phyloP scores from a whole-genome alignment of 2,888 invertebrate species.

The Tenthredo notha region DNA sequence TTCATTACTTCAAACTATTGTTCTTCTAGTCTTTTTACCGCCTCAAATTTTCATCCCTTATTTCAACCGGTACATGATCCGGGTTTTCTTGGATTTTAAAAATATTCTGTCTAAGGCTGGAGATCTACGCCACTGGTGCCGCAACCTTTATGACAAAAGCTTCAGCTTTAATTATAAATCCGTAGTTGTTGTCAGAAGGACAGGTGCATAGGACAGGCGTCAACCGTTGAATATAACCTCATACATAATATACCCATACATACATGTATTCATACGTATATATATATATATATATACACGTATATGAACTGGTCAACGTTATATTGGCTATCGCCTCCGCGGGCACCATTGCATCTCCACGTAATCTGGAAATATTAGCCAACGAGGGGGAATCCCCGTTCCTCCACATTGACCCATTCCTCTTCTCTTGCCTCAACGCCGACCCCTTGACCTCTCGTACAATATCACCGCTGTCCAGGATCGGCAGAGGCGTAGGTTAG shows the following conservation, averaged over 20 bases:
- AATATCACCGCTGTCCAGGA: constrained; percentile 33
- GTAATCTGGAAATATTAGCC: constrained; percentile 71
- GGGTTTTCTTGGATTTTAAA: neutral
- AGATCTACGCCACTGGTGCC: neutral
- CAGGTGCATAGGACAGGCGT: constrained; percentile 14
- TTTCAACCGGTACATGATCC: neutral
- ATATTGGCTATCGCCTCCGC: constrained; percentile 68
- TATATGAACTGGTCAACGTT: constrained; percentile 61
- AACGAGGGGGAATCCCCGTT: constrained; percentile 35
- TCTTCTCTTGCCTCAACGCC: constrained; percentile 1
- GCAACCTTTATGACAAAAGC: constrained; percentile 26
- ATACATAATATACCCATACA: neutral
- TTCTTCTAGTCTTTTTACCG: neutral
- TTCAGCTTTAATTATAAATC: constrained; percentile 36
- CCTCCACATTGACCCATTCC: constrained; percentile 15
- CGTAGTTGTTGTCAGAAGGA: neutral
- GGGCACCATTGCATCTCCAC: constrained; percentile 59
- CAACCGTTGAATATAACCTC: constrained; percentile 2
- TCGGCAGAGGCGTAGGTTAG: constrained; percentile 20
- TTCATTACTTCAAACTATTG: neutral
- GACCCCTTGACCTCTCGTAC: constrained; percentile 40
- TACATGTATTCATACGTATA: neutral
- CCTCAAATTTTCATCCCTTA: neutral
- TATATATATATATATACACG: neutral
- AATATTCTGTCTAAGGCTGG: neutral